A percentile compares a stretch with the other conserved stretches of the same genome.
Conservation (phyloP, 2,888 invertebrate species). For the Andrena flavipes region DNA sequence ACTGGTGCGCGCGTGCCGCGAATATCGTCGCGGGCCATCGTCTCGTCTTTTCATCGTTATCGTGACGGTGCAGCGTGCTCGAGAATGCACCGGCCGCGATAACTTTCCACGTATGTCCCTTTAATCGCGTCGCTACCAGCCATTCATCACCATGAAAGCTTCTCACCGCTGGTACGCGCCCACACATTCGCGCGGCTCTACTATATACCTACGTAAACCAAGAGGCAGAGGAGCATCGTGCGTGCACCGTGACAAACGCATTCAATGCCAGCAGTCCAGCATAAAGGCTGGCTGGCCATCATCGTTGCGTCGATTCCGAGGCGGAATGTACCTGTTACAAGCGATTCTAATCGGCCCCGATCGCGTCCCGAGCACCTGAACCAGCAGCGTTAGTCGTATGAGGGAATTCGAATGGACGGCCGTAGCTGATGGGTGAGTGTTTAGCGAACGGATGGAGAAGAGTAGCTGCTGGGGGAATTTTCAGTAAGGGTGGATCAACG, state of each 20-base stretch:
- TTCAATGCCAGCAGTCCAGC: conserved; percentile 8
- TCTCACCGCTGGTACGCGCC: conserved; percentile 27
- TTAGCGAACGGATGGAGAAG: background rate
- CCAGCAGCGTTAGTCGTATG: background rate
- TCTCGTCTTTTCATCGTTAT: conserved; percentile 67
- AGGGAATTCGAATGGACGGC: background rate
- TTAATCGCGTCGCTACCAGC: conserved; percentile 63
- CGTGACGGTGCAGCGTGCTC: conserved; percentile 59
- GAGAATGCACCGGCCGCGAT: conserved; percentile 61
- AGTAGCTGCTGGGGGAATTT: too few species aligned
- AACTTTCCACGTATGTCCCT: conserved; percentile 71
- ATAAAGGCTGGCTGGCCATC: conserved; percentile 31
- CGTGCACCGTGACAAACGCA: conserved; percentile 13
- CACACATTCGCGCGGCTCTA: conserved; percentile 32
- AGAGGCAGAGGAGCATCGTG: background rate
- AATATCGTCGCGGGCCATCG: conserved; percentile 10
- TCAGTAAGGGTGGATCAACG: too few species aligned
- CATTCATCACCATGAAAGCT: conserved; percentile 67
- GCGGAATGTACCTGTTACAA: conserved; percentile 37
- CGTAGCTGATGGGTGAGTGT: background rate
- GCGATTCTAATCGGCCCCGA: conserved; percentile 53
- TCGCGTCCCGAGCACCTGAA: conserved; percentile 35
- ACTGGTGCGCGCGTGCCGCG: conserved; percentile 5
- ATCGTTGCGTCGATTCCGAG: conserved; percentile 24
- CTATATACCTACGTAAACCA: background rate